These are phyloP conservation scores for Helicoverpa armigera DNA, from an alignment of 1,140 invertebrate species.

Conservation along the genomic window DNA sequence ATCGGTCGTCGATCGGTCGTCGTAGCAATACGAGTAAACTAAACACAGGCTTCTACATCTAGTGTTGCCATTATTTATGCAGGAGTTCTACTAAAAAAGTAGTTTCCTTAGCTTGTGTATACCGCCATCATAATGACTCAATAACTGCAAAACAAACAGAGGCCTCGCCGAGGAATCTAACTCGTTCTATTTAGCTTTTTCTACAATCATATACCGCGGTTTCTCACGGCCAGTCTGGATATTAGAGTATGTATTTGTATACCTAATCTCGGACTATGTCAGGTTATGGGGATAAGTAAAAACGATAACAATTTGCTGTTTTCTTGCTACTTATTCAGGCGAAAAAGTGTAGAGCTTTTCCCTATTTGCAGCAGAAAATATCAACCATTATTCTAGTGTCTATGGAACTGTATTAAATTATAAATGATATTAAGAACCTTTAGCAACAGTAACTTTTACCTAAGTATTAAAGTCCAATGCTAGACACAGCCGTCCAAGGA, in stretches of 20 bases:
- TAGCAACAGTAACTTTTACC: too few relatives aligned
- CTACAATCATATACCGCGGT: conserved; percentile 1
- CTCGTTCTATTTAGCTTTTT: conserved; percentile 38
- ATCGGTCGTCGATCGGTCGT: too few relatives aligned
- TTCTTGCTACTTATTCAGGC: background rate
- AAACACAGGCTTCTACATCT: background rate
- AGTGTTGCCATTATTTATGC: background rate
- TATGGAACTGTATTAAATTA: too few relatives aligned
- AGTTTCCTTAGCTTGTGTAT: conserved; percentile 21
- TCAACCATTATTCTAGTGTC: too few relatives aligned
- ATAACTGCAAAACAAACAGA: conserved; percentile 39
- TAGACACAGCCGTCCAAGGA: too few relatives aligned
- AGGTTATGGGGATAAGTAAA: background rate
- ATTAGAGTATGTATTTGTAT: conserved; percentile 10
- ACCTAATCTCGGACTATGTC: background rate
- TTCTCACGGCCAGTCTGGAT: conserved; percentile 13
- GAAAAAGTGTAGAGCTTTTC: too few relatives aligned
- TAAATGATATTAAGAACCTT: too few relatives aligned
- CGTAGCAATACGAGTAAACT: background rate
- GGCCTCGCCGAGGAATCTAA: conserved; percentile 24
- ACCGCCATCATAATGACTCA: conserved; percentile 27
- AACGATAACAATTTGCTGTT: background rate
- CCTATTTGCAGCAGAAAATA: too few relatives aligned
- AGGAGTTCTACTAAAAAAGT: background rate
- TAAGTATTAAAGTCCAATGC: too few relatives aligned